Evolutionary conservation across 2,113 vertebrate genomes (phyloP), one percentile per base, ranked within the genome.

Genomic region (Mobula hypostoma): DNA sequence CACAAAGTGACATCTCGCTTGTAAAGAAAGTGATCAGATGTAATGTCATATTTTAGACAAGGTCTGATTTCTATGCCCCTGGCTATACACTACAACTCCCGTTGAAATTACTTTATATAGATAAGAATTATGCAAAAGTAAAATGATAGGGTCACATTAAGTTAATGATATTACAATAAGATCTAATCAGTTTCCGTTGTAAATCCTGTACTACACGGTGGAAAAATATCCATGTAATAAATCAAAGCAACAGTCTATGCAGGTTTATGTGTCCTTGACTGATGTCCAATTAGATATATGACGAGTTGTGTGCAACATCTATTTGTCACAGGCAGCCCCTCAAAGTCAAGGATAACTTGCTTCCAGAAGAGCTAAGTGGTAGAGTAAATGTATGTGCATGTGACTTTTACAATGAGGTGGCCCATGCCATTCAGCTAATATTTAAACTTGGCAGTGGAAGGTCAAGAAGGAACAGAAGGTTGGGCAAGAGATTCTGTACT

Each of bases 91-190:
- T 29, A 1, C 68, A 93, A 32, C 68, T 93, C 72, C 72, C 8
- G 29, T 93, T 93, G 72, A 74, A 93, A 74, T 36, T 27, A 74
- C 91, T 93, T 93, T 21, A 93, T 40, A 76, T 72, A 56, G 91
- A 74, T 48, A 92, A 93, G n/a, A 74, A 76, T 74, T 74, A 74
- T 74, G 68, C 36, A 7, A 83, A 83, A 93, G 74, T 48, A 56
- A 93, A 93, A 56, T 40, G 12, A 66, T n/a, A 74, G 36, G 91
- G 61, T 76, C 91, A 74, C 68, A 91, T 70, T 90, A 74, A 93
- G 32, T 93, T 93, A 93, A 56, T 74, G 68, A 76, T 40, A 92
- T 48, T 19, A 48, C 66, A 76, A 32, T 93, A 74, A 93, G 68
- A 93, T 24, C 19, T 74, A 76, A 93, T 93, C 40, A 36, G 68